phyloP scores from a whole-genome alignment of 1,140 invertebrate species.

The Musca vetustissima region DNA sequence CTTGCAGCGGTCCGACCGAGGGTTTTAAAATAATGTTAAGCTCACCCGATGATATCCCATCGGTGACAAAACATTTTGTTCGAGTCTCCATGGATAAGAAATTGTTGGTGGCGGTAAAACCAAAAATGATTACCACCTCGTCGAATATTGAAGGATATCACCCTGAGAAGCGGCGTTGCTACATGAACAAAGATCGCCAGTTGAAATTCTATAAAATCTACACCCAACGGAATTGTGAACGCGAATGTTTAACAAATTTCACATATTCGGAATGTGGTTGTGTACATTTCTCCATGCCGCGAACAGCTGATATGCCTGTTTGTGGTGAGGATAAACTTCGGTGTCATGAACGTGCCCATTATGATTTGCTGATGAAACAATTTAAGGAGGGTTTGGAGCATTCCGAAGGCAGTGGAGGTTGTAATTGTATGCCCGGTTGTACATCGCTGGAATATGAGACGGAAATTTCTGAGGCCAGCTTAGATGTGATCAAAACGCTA shows the following conservation, averaged over 20 bases:
- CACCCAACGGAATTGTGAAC: slow-evolving; percentile 74
- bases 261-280: slow-evolving; percentile 60
- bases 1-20: slow-evolving; percentile 68
- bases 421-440: slow-evolving; percentile 69
- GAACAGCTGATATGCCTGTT: slow-evolving; percentile 60
- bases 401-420: slow-evolving; percentile 51
- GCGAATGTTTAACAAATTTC: slow-evolving; percentile 76
- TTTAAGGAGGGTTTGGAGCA: slow-evolving; percentile 52
- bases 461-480: slow-evolving; percentile 68
- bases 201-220: slow-evolving; percentile 70
- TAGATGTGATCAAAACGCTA: slow-evolving; percentile 60
- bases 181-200: slow-evolving; percentile 63
- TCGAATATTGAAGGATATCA: slow-evolving; percentile 51
- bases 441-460: slow-evolving; percentile 68
- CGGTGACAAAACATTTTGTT: slow-evolving; percentile 63
- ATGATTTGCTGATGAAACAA: slow-evolving; percentile 60
- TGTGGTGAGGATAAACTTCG: slow-evolving; percentile 60
- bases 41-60: slow-evolving; percentile 63
- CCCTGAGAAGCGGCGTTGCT: slow-evolving; percentile 62
- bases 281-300: slow-evolving; percentile 62
- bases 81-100: slow-evolving; percentile 58
- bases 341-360: slow-evolving; percentile 59
- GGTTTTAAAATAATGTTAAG: slow-evolving; percentile 67
- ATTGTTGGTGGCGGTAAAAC: slow-evolving; percentile 63
- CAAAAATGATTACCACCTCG: slow-evolving; percentile 66